These are phyloP conservation scores for Heliconius hortense DNA, from an alignment of 2,888 invertebrate species.

Conservation along the genomic window DNA sequence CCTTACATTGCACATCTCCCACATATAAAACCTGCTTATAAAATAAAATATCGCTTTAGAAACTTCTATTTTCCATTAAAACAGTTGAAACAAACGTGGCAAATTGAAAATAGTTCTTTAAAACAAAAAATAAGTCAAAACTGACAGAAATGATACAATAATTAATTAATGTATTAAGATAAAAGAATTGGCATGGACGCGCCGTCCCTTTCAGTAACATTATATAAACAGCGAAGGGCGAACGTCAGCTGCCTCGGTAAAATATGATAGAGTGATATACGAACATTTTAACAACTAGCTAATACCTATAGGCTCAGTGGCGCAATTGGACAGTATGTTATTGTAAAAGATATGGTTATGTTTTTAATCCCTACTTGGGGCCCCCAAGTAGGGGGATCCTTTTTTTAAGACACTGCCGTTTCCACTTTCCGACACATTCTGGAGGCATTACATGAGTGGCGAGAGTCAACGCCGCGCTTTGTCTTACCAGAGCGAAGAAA, in stretches of 20 bases:
- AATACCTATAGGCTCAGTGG: background rate
- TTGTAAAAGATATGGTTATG: background rate
- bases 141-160: conserved; percentile 2
- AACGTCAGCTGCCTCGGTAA: background rate
- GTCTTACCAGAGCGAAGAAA: background rate
- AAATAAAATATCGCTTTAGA: background rate
- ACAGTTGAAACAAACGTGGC: background rate
- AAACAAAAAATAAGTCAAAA: background rate
- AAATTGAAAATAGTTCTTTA: background rate
- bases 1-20: too few species aligned
- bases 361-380: background rate
- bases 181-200: conserved; percentile 14
- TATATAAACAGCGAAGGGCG: conserved; percentile 11
- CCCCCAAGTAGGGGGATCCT: too few species aligned
- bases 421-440: too few species aligned
- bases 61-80: background rate
- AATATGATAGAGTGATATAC: background rate
- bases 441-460: background rate
- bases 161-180: conserved; percentile 9
- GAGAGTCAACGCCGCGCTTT: background rate
- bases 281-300: background rate
- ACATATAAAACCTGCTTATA: too few species aligned
- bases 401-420: too few species aligned
- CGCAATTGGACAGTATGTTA: background rate
- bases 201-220: conserved; percentile 20